Base-by-base conservation (phyloP, 2,888 invertebrate species). In the Dicyrtomina minuta region DNA sequence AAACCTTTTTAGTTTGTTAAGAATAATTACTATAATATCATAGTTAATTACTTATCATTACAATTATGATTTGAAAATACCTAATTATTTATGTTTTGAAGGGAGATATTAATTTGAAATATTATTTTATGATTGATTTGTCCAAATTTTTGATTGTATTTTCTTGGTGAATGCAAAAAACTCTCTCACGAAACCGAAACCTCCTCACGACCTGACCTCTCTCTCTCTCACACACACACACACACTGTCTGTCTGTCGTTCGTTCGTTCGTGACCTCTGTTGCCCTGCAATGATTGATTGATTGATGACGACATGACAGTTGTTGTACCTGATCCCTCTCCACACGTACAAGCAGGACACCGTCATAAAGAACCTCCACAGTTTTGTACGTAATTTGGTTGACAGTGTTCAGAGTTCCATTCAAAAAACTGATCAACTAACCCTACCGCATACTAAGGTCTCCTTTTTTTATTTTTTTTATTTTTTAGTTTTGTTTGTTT, bases 261-360 rank as follows among this genome's bases (percentile, higher is more conserved):
- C 13, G 43, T 41, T 41, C 43, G 13, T 41, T 46, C 46, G 46
- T n/a, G 46, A n/a, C 15, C 17, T n/a, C 22, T 51, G 49, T n/a
- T 15, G 17, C 49, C 49, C 49, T 49, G n/a, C 49, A 5, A n/a
- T 49, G 8, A 12, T 12, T n/a, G n/a, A 8, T 49, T 8, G n/a
- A n/a, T 51, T 51, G 12, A 51, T n/a, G 12, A 20, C 22, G 51
- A 24, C 39, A 43, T 58, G 51, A 46, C 59, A 79, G 79, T 72
- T 79, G 61, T 75, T 79, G 74, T 73, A 77, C 70, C 77, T 79
- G 74, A 77, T 79, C 51, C 77, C 77, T n/a, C 73, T 76, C 53
- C 76, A 76, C 73, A 51, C 76, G 53, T 78, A 78, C 72, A 79
- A 75, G 73, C 68, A 73, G 59, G 79, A 79, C 44, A 70, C 64